Evolutionary conservation across 64 coral and sea anemone species (phyloP), one percentile per base, ranked within the genome.

Genomic region (Porites lutea): DNA sequence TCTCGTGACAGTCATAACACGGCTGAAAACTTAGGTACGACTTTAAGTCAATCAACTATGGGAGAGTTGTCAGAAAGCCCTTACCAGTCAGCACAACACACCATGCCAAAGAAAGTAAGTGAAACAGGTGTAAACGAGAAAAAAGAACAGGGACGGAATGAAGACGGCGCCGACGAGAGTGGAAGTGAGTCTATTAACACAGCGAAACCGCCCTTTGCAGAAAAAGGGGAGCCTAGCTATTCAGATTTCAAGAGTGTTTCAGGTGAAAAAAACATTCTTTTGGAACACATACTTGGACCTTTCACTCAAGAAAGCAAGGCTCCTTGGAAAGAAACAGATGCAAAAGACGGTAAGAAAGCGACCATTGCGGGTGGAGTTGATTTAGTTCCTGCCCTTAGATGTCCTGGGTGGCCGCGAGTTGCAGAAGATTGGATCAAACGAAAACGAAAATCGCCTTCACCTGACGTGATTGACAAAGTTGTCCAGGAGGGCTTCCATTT

Each of bases 371-470:
- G 73, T 18, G 73, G 90, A 1, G 46, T 77, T 77, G 90, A 92
- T 55, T 46, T 92, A 10, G 90, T 92, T 16, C 90, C 90, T 18
- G 83, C 90, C 44, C 84, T 92, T 13, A 74, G 62, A 76, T 86
- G 72, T 53, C 52, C 90, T 13, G 90, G 81, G 19, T 92, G 90
- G 90, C 90, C 90, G n/a, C 44, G 23, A 11, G 55, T 87, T 47
- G 71, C 90, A 52, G 19, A 5, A 3, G 72, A 92, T n/a, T 92
- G 90, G 90, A 20, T 16, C 20, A 51, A 51, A 52, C 73, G 73
- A 76, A 48, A 53, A 19, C 92, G 92, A 5, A 63, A 82, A 65
- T 93, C 86, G 92, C 92, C 92, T 59, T 79, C 72, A 18, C 54
- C 73, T 19, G 73, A 76, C 4, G 2, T 76, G 19, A 48, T 76